Conservation (phyloP, 1,140 invertebrate species). For the Diabrotica virgifera region DNA sequence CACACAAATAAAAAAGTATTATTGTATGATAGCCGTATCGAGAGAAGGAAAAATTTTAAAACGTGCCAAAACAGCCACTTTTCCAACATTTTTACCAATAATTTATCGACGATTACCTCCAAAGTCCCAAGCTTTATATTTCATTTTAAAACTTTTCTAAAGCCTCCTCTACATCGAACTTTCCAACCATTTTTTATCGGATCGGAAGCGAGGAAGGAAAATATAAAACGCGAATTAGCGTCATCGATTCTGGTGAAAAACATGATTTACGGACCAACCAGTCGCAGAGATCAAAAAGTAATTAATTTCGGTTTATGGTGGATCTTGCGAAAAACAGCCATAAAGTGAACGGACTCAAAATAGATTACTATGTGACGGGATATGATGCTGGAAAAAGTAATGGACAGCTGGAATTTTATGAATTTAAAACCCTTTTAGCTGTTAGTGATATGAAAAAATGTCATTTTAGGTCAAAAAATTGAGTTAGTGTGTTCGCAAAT, state of each 20-base stretch:
- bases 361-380: background rate
- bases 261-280: slow-evolving; percentile 1
- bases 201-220: slow-evolving; percentile 1
- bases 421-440: no score
- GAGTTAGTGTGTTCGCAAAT: no score
- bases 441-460: no score
- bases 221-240: slow-evolving; percentile 2
- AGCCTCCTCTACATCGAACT: background rate
- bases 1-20: no score
- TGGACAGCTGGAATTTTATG: background rate
- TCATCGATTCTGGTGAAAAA: slow-evolving; percentile 2
- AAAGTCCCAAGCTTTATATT: background rate
- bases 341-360: background rate
- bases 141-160: background rate
- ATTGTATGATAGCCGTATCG: no score
- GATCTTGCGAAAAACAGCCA: background rate
- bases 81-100: no score
- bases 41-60: no score
- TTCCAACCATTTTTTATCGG: background rate
- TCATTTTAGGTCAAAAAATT: no score
- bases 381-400: background rate
- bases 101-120: no score
- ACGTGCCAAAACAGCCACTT: no score
- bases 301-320: background rate
- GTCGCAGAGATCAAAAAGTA: background rate